Conservation (phyloP, 1,140 invertebrate species). For the Kradibia gibbosae region DNA sequence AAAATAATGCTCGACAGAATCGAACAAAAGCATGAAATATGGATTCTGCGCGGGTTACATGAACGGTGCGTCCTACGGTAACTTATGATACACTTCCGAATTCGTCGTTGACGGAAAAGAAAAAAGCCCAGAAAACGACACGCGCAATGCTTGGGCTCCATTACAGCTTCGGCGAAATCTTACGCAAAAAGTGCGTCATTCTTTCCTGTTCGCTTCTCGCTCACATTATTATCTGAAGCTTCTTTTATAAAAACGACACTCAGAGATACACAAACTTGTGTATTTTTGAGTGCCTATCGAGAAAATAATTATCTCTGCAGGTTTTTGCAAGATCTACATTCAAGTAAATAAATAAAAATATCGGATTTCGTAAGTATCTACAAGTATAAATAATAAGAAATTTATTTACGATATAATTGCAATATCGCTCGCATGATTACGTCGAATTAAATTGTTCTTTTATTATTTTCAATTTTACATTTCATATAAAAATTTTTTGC, state of each 20-base stretch:
- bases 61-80: conserved; percentile 63
- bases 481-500: too few relatives aligned
- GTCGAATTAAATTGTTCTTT: too few relatives aligned
- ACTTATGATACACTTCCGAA: conserved; percentile 69
- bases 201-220: conserved; percentile 2
- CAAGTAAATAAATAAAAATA: too few relatives aligned
- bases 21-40: conserved; percentile 73
- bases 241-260: background rate
- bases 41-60: conserved; percentile 60
- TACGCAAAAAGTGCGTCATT: conserved; percentile 46
- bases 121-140: conserved; percentile 4
- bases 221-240: background rate
- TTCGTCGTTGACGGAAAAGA: conserved; percentile 57
- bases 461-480: too few relatives aligned
- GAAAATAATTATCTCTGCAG: too few relatives aligned
- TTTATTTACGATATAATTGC: too few relatives aligned
- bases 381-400: too few relatives aligned
- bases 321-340: background rate
- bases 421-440: too few relatives aligned
- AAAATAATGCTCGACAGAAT: conserved; percentile 72
- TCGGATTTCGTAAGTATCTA: too few relatives aligned
- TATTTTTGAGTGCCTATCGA: too few relatives aligned
- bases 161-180: conserved; percentile 39
- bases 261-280: background rate
- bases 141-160: conserved; percentile 20